Conservation (phyloP, 2,797 vertebrate species). For the Esox masquinongy region DNA sequence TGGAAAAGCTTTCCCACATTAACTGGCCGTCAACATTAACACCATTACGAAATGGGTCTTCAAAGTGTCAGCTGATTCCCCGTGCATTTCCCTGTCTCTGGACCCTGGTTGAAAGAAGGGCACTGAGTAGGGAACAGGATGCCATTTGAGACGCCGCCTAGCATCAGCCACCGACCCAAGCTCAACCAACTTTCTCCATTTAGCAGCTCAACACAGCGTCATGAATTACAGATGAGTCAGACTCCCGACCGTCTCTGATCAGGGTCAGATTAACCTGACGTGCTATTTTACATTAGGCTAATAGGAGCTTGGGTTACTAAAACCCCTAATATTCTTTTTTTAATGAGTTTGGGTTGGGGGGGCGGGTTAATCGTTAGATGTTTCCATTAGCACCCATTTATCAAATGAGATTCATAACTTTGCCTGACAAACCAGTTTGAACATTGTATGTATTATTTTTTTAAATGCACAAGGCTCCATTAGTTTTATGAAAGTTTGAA, state of each 20-base stretch:
- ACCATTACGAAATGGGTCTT: too few species aligned
- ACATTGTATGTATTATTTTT: neutral
- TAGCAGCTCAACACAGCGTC: conserved; percentile 50
- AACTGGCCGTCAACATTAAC: too few species aligned
- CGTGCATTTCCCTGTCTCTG: too few species aligned
- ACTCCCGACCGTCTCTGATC: conserved; percentile 58
- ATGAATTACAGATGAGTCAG: conserved; percentile 75
- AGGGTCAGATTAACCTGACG: conserved; percentile 64
- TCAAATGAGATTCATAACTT: neutral
- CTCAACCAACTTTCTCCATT: conserved; percentile 65
- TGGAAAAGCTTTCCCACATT: too few species aligned
- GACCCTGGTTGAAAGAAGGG: too few species aligned
- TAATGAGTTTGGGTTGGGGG: conserved; percentile 6
- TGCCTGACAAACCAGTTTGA: neutral
- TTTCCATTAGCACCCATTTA: conserved; percentile 60
- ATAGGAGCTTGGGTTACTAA: conserved; percentile 48
- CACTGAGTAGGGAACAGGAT: too few species aligned
- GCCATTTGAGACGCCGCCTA: too few species aligned
- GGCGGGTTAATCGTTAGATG: conserved; percentile 53
- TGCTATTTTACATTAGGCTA: conserved; percentile 63
- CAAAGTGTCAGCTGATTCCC: too few species aligned
- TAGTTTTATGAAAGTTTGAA: neutral
- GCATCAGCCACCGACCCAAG: conserved; percentile 42
- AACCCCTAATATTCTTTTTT: neutral
- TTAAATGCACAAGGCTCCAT: neutral